A percentile compares a stretch with the other conserved stretches of the same genome.
phyloP scores from a whole-genome alignment of 2,888 invertebrate genomes.

The Dichetophora obliterata region DNA sequence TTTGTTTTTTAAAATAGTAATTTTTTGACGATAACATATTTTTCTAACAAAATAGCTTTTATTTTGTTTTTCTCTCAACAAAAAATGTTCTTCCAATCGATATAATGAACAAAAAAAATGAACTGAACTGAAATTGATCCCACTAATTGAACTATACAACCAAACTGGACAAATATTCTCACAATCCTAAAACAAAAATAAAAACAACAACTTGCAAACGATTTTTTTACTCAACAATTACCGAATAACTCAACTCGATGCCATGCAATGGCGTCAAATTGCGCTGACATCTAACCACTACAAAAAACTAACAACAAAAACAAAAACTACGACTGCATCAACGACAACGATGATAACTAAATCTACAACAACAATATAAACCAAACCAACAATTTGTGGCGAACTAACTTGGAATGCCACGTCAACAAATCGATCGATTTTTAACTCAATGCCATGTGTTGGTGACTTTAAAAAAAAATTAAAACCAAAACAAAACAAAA shows the following conservation, averaged over 20 bases:
- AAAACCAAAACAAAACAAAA: conserved; percentile 34
- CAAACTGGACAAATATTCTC: conserved; percentile 37
- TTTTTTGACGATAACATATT: neutral
- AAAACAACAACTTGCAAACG: conserved; percentile 41
- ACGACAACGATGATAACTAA: conserved; percentile 1
- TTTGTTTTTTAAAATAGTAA: neutral
- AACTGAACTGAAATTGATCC: conserved; percentile 51
- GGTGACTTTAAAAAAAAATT: conserved; percentile 25
- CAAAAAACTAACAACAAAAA: conserved; percentile 44
- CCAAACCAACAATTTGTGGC: conserved; percentile 47
- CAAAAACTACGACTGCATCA: conserved; percentile 15
- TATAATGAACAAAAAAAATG: neutral
- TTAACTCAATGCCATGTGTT: conserved; percentile 27
- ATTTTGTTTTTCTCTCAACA: conserved; percentile 8
- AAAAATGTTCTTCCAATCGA: neutral
- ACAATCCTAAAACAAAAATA: conserved; percentile 48
- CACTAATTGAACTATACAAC: conserved; percentile 65
- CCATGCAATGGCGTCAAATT: conserved; percentile 66
- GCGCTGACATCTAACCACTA: conserved; percentile 64
- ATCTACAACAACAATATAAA: conserved; percentile 35
- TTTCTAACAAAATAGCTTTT: neutral
- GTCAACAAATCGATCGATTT: conserved; percentile 62
- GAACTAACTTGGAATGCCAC: conserved; percentile 46
- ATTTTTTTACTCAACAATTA: neutral
- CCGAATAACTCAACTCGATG: conserved; percentile 30